Percentiles rank a stretch among this genome's conserved stretches.
These are phyloP conservation scores for Megalopta genalis DNA, from an alignment of 1,140 invertebrate species.

Conservation along the genomic window DNA sequence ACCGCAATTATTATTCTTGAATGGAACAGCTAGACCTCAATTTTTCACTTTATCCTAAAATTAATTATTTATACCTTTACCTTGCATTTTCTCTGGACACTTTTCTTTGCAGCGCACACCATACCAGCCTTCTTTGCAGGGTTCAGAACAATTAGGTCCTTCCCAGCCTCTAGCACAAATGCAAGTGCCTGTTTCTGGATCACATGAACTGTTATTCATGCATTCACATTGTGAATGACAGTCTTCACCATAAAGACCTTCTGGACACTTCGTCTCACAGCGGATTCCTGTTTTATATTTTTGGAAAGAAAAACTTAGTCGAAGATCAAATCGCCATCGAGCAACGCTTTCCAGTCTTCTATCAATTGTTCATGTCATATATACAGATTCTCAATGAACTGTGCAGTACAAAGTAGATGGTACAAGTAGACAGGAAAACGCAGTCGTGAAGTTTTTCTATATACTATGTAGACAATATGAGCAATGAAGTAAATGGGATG, in stretches of 20 bases:
- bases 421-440: background rate
- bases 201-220: conserved; percentile 92
- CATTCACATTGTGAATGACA: conserved; percentile 91
- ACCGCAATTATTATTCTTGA: background rate
- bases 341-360: background rate
- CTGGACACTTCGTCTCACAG: conserved; percentile 91
- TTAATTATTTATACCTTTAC: conserved; percentile 75
- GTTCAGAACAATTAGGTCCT: conserved; percentile 86
- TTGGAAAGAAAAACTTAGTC: background rate
- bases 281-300: conserved; percentile 72
- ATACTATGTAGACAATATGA: background rate
- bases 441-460: background rate
- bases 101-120: conserved; percentile 90
- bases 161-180: conserved; percentile 92
- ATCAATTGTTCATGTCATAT: background rate
- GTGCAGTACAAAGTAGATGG: too few species aligned
- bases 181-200: conserved; percentile 88
- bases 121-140: conserved; percentile 89
- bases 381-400: background rate
- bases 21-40: background rate
- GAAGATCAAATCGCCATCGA: conserved; percentile 16
- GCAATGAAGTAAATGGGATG: background rate
- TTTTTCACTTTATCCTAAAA: background rate
- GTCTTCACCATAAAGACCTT: conserved; percentile 88
- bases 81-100: conserved; percentile 85